Evolutionary conservation across 2,888 invertebrate species (phyloP), one percentile per base, ranked within the genome.

Genomic region (Elegia similella): DNA sequence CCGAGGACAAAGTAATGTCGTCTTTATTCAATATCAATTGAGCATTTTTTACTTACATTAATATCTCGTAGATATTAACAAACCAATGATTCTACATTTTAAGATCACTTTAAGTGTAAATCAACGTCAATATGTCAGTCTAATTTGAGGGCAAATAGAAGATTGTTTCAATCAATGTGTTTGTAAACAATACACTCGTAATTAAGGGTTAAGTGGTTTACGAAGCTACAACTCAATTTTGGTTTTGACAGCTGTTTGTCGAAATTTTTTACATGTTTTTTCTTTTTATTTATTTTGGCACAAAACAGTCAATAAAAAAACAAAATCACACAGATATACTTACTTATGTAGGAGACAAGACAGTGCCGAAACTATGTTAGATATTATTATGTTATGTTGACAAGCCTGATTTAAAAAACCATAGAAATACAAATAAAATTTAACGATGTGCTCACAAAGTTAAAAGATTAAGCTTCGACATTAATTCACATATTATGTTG

Each of bases 51-150:
- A 38, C n/a, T 5, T 0, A 10, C 38, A 38, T 38, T 38, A 38
- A n/a, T 38, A 38, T 12, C 10, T 8, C 34, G 10, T 34, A 10
- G 34, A 34, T 34, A 34, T 34, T 34, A 8, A 8, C 1, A 34
- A 34, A 12, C 8, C 38, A 12, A 2, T 38, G n/a, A 38, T 38
- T 38, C 38, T 38, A 38, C 47, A n/a, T 17, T 29, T n/a, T 47
- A 47, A 47, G 47, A 47, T n/a, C 47, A 47, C 47, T n/a, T 47
- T 29, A 47, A 13, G 47, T 29, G 47, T 47, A 30, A 47, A 47
- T 47, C 47, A 47, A 30, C 30, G 13, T 47, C 47, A 47, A 47
- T 12, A 10, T 12, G 38, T 38, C 38, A 38, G 38, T 38, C n/a
- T 12, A 38, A 12, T 38, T 38, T 38, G n/a, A 38, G 34, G 8